phyloP scores from a whole-genome alignment of 2,797 vertebrate species.

The Gymnocypris eckloni region DNA sequence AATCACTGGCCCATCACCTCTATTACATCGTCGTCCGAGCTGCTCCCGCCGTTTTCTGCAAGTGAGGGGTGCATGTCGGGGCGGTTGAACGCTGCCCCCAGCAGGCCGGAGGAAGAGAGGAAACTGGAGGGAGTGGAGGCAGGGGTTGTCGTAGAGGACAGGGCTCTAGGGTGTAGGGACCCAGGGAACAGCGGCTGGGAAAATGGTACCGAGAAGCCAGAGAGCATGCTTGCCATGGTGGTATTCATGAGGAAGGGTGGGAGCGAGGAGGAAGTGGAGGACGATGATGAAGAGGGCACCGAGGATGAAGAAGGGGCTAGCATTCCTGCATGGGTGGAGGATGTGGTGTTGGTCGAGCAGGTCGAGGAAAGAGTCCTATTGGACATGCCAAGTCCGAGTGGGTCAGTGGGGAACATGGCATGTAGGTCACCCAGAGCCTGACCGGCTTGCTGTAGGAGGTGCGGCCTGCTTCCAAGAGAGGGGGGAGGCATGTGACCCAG shows the following conservation, averaged over 20 bases:
- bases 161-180: constrained; percentile 82
- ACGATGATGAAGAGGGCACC: constrained; percentile 78
- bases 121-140: constrained; percentile 76
- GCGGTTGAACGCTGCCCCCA: constrained; percentile 77
- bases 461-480: constrained; percentile 87
- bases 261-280: constrained; percentile 85
- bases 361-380: constrained; percentile 76
- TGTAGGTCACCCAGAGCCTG: constrained; percentile 90
- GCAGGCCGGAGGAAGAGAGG: constrained; percentile 86
- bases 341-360: constrained; percentile 69
- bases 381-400: constrained; percentile 80
- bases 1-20: constrained; percentile 94
- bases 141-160: constrained; percentile 74
- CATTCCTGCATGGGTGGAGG: constrained; percentile 80
- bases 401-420: constrained; percentile 90
- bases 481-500: constrained; percentile 88
- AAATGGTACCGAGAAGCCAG: constrained; percentile 89
- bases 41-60: constrained; percentile 89
- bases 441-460: constrained; percentile 89
- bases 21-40: constrained; percentile 96
- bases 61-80: constrained; percentile 83
- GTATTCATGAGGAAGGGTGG: constrained; percentile 93
- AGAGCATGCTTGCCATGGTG: constrained; percentile 87
- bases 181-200: constrained; percentile 90
- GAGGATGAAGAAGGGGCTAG: constrained; percentile 84